Evolutionary conservation across 2,888 invertebrate genomes (phyloP).

Genomic region (Mimachlamys varia): DNA sequence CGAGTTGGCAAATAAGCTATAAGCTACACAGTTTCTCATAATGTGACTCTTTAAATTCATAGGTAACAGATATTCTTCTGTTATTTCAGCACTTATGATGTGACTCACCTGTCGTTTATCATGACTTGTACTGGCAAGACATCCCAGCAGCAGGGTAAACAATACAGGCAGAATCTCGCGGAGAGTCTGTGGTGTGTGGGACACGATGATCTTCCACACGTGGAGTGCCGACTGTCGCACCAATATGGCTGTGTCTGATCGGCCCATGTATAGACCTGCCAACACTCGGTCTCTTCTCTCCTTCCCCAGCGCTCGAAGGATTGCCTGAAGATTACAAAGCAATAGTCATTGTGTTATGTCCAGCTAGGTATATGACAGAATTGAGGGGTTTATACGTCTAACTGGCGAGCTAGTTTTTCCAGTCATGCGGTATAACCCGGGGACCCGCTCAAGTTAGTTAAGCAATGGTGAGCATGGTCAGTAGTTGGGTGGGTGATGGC

Average conservation of each 20-base stretch:
- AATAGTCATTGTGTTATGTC: not conserved
- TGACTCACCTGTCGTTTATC: slow-evolving; percentile 92
- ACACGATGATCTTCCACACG: slow-evolving; percentile 99
- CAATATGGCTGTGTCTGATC: slow-evolving; percentile 97
- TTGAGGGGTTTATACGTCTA: too few species aligned
- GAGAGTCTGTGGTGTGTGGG: slow-evolving; percentile 97
- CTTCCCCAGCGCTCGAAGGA: slow-evolving; percentile 92
- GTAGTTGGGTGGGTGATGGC: too few species aligned
- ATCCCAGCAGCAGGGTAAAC: slow-evolving; percentile 94
- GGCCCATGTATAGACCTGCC: slow-evolving; percentile 91
- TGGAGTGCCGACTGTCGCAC: slow-evolving; percentile 98
- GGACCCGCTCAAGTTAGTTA: too few species aligned
- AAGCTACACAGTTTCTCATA: too few species aligned
- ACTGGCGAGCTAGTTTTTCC: too few species aligned
- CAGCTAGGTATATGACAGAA: too few species aligned
- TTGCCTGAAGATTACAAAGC: slow-evolving; percentile 85
- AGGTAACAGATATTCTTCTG: not conserved
- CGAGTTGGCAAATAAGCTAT: too few species aligned
- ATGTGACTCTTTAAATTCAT: too few species aligned
- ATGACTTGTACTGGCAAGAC: slow-evolving; percentile 96
- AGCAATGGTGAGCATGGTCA: too few species aligned
- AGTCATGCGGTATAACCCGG: too few species aligned
- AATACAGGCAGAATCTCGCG: slow-evolving; percentile 97
- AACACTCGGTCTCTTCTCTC: slow-evolving; percentile 94
- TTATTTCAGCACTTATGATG: not conserved